Evolutionary conservation across 2,797 vertebrate species (phyloP).

Genomic region (Myripristis murdjan): DNA sequence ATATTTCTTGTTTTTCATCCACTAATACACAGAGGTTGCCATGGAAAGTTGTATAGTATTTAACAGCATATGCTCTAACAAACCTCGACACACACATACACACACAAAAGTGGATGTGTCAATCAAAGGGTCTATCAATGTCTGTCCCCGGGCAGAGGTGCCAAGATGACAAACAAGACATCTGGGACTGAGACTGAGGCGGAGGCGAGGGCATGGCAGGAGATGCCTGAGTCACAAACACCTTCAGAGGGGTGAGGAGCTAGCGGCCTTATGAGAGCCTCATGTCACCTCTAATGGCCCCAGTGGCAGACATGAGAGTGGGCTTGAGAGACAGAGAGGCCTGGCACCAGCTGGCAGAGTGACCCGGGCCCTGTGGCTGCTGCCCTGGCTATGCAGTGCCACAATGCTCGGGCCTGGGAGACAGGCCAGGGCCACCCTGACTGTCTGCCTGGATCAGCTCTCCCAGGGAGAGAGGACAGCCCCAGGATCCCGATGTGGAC

Average conservation of each 20-base stretch:
- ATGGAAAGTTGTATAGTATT: constrained; percentile 24
- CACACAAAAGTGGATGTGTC: constrained; percentile 72
- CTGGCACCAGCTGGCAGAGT: constrained; percentile 85
- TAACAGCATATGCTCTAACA: constrained; percentile 53
- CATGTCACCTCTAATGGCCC: constrained; percentile 79
- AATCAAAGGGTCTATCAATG: constrained; percentile 84
- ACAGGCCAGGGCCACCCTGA: constrained; percentile 74
- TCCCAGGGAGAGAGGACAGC: constrained; percentile 71
- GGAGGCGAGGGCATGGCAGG: constrained; percentile 72
- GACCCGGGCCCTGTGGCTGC: constrained; percentile 82
- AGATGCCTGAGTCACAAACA: constrained; percentile 76
- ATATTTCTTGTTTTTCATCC: constrained; percentile 8
- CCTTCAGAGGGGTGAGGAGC: constrained; percentile 74
- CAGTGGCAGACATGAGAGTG: constrained; percentile 71
- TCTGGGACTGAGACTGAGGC: constrained; percentile 76
- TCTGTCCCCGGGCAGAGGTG: constrained; percentile 76
- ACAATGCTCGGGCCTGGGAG: constrained; percentile 74
- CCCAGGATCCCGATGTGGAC: constrained; percentile 73
- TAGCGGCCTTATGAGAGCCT: constrained; percentile 76
- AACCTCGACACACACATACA: constrained; percentile 32
- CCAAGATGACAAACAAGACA: constrained; percentile 84
- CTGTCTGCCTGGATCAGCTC: constrained; percentile 85
- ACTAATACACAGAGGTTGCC: constrained; percentile 6
- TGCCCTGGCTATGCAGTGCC: constrained; percentile 73
- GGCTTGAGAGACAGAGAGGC: constrained; percentile 73